Evolutionary conservation across 35 echinoderm and acorn worm species (phyloP), one percentile per base, ranked within the genome.

Genomic region (Ophioderma brevispina): DNA sequence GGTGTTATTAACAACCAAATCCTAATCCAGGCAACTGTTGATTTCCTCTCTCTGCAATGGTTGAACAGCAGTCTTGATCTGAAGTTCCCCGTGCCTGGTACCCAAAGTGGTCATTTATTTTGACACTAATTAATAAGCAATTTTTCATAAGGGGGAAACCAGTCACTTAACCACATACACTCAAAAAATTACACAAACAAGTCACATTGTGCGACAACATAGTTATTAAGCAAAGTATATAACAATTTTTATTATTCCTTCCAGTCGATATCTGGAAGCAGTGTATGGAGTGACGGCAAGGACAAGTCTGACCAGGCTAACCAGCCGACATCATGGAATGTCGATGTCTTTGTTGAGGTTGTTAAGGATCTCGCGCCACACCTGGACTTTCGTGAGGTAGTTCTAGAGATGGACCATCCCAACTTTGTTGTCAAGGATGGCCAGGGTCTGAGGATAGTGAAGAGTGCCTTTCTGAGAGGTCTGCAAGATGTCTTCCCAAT

Each of bases 321-420:
- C 11, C 89, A 90, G 37, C 37, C 55, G 3, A 78, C 75, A 38
- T 90, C 96, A 0, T 98, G 96, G 96, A 94, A 98, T 55, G 90
- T 94, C 0, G 92, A 94, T 36, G 84, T 90, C 40, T 98, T 98
- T 76, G 90, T 98, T 1, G 93, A 98, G 35, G 93, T 92, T 18
- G 85, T 98, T 19, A 89, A 82, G 17, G 96, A 98, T 46, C 59
- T 92, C 30, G 92, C 96, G 25, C 93, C 96, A 35, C 96, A 94
- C 36, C 88, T 98, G 77, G 94, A 98, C 87, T 98, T 94, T 82
- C 83, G 87, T 31, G 96, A 94, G 70, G 96, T 98, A 17, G 81
- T 93, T 75, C 79, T 87, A 37, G 96, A 92, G 78, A 76, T 98
- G 77, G 96, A 98, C 64, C 88, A 98, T 76, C 92, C 75, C 10